These are phyloP conservation scores for Chionodraco myersi DNA, from an alignment of 2,113 vertebrate species.

Conservation along the genomic window DNA sequence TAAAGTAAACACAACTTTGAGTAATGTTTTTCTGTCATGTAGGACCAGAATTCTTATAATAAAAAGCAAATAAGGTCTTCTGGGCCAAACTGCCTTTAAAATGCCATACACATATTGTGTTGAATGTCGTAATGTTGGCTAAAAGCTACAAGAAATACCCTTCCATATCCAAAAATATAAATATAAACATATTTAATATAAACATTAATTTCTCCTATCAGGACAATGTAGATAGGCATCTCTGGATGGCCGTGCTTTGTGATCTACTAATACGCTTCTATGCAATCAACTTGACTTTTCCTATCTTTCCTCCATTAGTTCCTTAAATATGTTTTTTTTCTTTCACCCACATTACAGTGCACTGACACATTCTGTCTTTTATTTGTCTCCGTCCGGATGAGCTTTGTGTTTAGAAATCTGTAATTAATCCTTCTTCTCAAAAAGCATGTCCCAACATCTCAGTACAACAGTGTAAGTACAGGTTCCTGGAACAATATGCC, in stretches of 20 bases:
- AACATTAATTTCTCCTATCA: not conserved
- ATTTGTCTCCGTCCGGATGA: slow-evolving; percentile 4
- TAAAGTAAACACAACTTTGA: not conserved
- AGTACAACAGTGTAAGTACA: slow-evolving; percentile 17
- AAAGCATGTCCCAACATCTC: slow-evolving; percentile 10
- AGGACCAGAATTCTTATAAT: not conserved
- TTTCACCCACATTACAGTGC: not conserved
- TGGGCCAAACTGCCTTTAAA: not conserved
- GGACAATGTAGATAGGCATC: not conserved
- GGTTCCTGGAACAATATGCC: slow-evolving; percentile 54
- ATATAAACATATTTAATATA: not conserved
- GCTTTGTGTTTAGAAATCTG: slow-evolving; percentile 37
- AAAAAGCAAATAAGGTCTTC: not conserved
- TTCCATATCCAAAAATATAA: not conserved
- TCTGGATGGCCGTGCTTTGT: not conserved
- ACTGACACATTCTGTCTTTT: slow-evolving; percentile 9
- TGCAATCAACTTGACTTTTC: not conserved
- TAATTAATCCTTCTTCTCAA: slow-evolving; percentile 40
- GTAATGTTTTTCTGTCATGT: not conserved
- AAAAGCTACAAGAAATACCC: not conserved
- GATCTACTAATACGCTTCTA: not conserved
- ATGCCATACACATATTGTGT: not conserved
- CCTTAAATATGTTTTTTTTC: not conserved
- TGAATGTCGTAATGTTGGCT: not conserved
- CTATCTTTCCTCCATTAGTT: not conserved